phyloP scores from a whole-genome alignment of 2,113 vertebrate genomes.

The Pachycephala philippinensis region DNA sequence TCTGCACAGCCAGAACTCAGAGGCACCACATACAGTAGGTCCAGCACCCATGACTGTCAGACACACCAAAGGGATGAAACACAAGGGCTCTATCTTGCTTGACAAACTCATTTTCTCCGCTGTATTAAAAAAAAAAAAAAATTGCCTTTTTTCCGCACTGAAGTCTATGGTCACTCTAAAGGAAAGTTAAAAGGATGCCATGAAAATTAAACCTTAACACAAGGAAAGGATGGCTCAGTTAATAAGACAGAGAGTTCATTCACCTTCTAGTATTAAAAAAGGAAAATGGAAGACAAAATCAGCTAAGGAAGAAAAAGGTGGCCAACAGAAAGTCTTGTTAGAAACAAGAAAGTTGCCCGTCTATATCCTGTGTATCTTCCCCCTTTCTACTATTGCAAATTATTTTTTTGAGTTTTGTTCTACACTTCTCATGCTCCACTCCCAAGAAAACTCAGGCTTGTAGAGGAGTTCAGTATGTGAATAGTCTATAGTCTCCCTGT shows the following conservation, averaged over 20 bases:
- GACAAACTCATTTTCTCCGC: neutral
- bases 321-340: neutral
- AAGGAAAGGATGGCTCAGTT: neutral
- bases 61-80: neutral
- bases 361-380: neutral
- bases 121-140: neutral
- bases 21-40: neutral
- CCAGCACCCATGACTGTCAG: neutral
- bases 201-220: neutral
- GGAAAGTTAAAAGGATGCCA: neutral
- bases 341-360: neutral
- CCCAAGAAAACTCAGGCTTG: neutral
- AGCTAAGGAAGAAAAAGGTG: neutral
- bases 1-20: neutral
- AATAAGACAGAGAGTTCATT: neutral
- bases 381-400: neutral
- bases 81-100: neutral
- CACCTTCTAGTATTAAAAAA: neutral
- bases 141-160: neutral
- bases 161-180: neutral
- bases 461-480: neutral
- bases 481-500: fast-evolving
- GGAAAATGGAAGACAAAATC: neutral
- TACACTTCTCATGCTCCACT: neutral
- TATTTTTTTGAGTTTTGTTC: neutral